phyloP scores from a whole-genome alignment of 2,113 vertebrate genomes.

The Xenotilapia flavipinnis region DNA sequence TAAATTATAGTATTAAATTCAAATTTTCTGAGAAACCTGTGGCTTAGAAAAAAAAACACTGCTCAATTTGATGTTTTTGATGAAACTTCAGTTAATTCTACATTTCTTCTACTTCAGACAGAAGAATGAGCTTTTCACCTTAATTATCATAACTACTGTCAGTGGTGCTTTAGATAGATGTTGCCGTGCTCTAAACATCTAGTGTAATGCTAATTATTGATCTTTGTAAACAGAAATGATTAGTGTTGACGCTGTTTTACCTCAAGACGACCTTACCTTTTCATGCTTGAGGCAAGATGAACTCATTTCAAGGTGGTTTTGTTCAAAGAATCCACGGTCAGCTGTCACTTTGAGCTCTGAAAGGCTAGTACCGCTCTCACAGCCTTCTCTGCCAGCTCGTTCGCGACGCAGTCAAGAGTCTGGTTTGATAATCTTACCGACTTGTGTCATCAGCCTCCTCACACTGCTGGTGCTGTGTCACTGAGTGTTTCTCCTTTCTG shows the following conservation, averaged over 20 bases:
- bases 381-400: background rate
- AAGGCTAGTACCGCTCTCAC: background rate
- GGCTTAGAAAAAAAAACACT: background rate
- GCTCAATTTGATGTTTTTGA: background rate
- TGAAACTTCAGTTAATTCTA: background rate
- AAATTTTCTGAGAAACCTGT: background rate
- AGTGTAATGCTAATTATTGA: background rate
- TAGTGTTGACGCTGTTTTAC: background rate
- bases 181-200: background rate
- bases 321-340: background rate
- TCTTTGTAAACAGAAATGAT: background rate
- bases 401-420: background rate
- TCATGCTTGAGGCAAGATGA: background rate
- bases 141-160: background rate
- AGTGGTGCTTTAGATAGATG: background rate
- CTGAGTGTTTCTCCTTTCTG: background rate
- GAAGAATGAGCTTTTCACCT: background rate
- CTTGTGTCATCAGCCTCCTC: conserved; percentile 8
- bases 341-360: background rate
- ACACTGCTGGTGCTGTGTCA: background rate
- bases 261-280: background rate
- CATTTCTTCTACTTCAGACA: background rate
- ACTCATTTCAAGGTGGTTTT: background rate
- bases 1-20: background rate
- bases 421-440: background rate